A percentile compares a stretch with the other conserved stretches of the same genome.
Conservation (phyloP, 2,113 vertebrate genomes). For the Trogon melanurus region DNA sequence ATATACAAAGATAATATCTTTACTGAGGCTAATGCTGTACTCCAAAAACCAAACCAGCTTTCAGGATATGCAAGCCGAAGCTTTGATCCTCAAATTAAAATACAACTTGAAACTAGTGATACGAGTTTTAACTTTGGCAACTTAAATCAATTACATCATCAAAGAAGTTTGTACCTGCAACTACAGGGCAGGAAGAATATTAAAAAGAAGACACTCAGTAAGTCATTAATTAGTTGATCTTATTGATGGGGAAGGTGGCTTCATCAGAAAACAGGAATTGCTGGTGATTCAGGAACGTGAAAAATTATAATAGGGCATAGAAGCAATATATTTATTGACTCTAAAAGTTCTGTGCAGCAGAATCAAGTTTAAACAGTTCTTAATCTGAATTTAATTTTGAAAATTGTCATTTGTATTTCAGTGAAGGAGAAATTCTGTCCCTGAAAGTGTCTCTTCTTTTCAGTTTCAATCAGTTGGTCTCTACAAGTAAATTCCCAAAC, state of each 20-base stretch:
- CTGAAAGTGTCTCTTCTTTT: background rate
- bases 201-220: background rate
- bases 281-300: background rate
- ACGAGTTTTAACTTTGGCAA: background rate
- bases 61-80: background rate
- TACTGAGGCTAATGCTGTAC: background rate
- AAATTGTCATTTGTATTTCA: background rate
- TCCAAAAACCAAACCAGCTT: background rate
- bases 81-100: conserved; percentile 44
- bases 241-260: background rate
- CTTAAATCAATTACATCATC: background rate
- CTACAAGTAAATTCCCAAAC: background rate
- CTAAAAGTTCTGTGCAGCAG: background rate
- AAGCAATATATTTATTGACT: background rate
- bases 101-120: background rate
- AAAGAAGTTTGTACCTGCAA: background rate
- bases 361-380: background rate
- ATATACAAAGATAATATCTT: background rate
- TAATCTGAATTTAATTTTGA: background rate
- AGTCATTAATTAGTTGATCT: background rate
- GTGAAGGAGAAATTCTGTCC: background rate
- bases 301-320: background rate
- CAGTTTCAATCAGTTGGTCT: background rate
- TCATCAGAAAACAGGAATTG: background rate
- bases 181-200: background rate